phyloP scores from a whole-genome alignment of 1,140 invertebrate species.

The Dinothrombium tinctorium region DNA sequence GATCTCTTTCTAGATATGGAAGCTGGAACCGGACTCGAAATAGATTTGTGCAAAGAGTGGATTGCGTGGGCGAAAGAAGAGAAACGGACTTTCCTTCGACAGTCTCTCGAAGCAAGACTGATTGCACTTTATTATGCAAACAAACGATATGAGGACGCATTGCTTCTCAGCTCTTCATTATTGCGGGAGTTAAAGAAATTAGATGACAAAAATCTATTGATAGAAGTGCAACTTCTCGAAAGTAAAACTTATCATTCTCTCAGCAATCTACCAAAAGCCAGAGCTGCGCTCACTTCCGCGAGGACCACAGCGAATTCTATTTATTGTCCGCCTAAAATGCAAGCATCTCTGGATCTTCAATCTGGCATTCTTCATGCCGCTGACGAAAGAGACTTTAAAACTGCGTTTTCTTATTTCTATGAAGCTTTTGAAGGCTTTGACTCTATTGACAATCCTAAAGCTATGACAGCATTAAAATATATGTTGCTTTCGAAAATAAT shows the following conservation, averaged over 20 bases:
- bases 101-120: slow-evolving; percentile 75
- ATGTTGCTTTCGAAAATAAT: slow-evolving; percentile 98
- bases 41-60: slow-evolving; percentile 57
- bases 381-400: slow-evolving; percentile 98
- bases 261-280: slow-evolving; percentile 81
- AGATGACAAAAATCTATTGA: slow-evolving; percentile 94
- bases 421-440: slow-evolving; percentile 99
- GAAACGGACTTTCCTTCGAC: slow-evolving; percentile 81
- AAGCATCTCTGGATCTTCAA: slow-evolving; percentile 85
- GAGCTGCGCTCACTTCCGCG: slow-evolving; percentile 88
- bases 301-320: slow-evolving; percentile 97
- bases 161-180: slow-evolving; percentile 50
- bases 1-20: slow-evolving; percentile 94
- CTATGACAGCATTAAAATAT: slow-evolving; percentile 82
- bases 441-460: slow-evolving; percentile 72
- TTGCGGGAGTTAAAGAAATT: slow-evolving; percentile 90
- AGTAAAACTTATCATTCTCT: slow-evolving; percentile 89
- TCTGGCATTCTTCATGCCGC: slow-evolving; percentile 96
- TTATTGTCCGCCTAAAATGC: slow-evolving; percentile 94
- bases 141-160: slow-evolving; percentile 59
- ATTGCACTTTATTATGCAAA: slow-evolving; percentile 87
- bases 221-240: slow-evolving; percentile 83
- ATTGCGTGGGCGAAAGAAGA: slow-evolving; percentile 99
- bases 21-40: slow-evolving; percentile 62
- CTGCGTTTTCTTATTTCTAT: slow-evolving; percentile 98